Evolutionary conservation across 2,797 vertebrate genomes (phyloP).

Genomic region (Lagocephalus sceleratus): DNA sequence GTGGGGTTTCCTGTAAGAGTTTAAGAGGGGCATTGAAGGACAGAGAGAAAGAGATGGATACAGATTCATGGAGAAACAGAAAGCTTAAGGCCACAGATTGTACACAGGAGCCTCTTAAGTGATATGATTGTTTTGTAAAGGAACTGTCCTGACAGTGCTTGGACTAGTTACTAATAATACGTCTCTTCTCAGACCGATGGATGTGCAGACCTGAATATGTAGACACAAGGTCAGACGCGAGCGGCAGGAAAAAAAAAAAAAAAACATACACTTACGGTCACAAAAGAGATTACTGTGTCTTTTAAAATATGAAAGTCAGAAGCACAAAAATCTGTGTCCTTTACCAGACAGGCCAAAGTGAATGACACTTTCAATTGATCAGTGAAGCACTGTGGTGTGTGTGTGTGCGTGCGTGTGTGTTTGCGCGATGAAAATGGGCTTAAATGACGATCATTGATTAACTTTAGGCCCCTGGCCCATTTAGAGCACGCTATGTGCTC

Average conservation of each 20-base stretch:
- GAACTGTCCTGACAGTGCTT: slow-evolving; percentile 53
- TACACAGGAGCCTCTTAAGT: slow-evolving; percentile 71
- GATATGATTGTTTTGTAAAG: slow-evolving; percentile 72
- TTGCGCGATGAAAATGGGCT: slow-evolving; percentile 61
- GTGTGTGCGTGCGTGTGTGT: slow-evolving; percentile 23
- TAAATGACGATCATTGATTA: slow-evolving; percentile 78
- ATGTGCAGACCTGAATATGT: slow-evolving; percentile 7
- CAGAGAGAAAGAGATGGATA: slow-evolving; percentile 35
- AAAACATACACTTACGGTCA: slow-evolving; percentile 13
- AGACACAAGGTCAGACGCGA: slow-evolving; percentile 10
- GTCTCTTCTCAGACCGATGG: slow-evolving; percentile 65
- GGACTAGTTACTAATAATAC: slow-evolving; percentile 75
- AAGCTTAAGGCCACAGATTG: slow-evolving; percentile 67
- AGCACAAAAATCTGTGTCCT: slow-evolving; percentile 34
- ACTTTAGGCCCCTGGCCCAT: slow-evolving; percentile 68
- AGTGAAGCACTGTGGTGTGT: slow-evolving; percentile 52
- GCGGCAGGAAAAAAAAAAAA: background rate
- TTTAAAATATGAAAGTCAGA: slow-evolving; percentile 20
- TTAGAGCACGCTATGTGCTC: slow-evolving; percentile 69
- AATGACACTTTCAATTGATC: slow-evolving; percentile 75
- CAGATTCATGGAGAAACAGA: slow-evolving; percentile 49
- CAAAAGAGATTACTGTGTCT: slow-evolving; percentile 39
- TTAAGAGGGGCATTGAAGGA: slow-evolving; percentile 53
- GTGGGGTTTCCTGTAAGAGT: slow-evolving; percentile 52
- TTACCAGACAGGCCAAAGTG: slow-evolving; percentile 48